Conservation (phyloP, 2,888 invertebrate species). For the Onthophagus sagittarius region DNA sequence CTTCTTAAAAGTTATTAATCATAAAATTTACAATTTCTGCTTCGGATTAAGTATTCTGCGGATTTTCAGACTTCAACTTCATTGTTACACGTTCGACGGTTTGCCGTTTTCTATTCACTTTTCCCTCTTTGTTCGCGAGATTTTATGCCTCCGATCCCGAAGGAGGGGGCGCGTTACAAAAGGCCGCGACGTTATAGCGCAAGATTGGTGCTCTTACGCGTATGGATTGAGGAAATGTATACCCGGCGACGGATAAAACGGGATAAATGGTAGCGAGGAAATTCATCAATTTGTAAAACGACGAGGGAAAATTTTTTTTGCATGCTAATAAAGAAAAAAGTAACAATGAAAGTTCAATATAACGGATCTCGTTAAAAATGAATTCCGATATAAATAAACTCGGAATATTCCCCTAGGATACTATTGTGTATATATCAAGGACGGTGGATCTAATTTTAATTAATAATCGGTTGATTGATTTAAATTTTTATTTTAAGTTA, state of each 20-base stretch:
- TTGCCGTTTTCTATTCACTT: background rate
- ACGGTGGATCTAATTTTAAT: no score
- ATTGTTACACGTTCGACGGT: background rate
- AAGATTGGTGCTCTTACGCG: background rate
- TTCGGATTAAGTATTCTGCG: no score
- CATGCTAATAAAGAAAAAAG: background rate
- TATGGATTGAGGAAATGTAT: background rate
- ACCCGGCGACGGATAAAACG: background rate
- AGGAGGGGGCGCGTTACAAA: background rate
- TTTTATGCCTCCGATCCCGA: background rate
- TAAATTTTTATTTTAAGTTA: no score
- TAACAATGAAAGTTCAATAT: background rate
- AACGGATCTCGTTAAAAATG: no score
- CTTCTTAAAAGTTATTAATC: no score
- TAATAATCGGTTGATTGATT: no score
- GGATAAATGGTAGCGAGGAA: background rate
- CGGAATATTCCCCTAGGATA: no score
- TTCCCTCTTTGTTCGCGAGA: background rate
- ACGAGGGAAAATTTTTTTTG: background rate
- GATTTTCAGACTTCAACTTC: no score
- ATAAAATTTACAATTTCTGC: no score
- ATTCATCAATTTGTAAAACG: background rate
- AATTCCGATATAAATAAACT: no score
- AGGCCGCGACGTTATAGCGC: background rate
- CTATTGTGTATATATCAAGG: no score